A percentile compares a stretch with the other conserved stretches of the same genome.
Evolutionary conservation across 2,888 invertebrate species (phyloP).

Genomic region (Lapara coniferarum): DNA sequence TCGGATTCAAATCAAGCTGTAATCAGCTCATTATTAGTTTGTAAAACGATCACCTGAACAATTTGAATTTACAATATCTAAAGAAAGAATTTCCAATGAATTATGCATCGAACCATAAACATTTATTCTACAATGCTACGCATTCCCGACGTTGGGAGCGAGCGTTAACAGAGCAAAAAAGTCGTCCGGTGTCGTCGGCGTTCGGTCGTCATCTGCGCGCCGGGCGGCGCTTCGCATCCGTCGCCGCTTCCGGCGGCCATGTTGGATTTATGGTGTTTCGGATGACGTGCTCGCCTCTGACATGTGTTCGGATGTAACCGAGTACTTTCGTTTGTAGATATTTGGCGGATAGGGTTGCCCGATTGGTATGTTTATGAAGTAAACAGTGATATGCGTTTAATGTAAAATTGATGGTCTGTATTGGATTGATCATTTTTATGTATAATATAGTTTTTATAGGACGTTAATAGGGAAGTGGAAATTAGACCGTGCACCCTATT

Average conservation of each 20-base stretch:
- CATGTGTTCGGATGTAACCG: conserved; percentile 6
- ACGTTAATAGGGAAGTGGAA: no score
- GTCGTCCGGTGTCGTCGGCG: conserved; percentile 25
- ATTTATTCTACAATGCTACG: not conserved
- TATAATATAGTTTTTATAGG: no score
- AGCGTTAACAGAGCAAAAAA: conserved; percentile 11
- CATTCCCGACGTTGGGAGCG: conserved; percentile 7
- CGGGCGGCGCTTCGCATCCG: conserved; percentile 46
- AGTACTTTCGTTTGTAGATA: not conserved
- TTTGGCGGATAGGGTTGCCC: not conserved
- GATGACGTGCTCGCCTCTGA: not conserved
- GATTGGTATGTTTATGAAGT: no score
- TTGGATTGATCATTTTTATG: no score
- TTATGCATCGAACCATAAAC: not conserved
- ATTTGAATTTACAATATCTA: no score
- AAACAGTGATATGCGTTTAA: no score
- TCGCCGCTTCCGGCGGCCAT: conserved; percentile 65
- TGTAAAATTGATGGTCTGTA: no score
- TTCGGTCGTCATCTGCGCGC: conserved; percentile 50
- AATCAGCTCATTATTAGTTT: no score
- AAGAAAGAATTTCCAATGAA: no score
- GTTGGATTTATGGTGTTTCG: conserved; percentile 45
- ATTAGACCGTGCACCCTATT: no score
- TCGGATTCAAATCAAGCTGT: no score
- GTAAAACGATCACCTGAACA: no score